Conservation (phyloP, 2,888 invertebrate species). For the Megamerina dolium region DNA sequence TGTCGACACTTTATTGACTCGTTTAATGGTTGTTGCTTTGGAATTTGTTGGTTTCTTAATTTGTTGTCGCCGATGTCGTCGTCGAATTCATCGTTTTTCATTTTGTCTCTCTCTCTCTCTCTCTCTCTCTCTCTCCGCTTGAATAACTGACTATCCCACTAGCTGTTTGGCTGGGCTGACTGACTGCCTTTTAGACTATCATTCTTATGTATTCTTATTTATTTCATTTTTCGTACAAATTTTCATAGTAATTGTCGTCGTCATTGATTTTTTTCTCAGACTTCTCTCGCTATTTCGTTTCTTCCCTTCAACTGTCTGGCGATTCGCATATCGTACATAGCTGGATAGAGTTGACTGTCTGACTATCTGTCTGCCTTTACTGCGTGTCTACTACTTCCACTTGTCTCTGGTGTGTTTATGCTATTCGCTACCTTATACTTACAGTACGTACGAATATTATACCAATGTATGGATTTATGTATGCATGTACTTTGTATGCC, state of each 20-base stretch:
- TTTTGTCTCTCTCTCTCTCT: background rate
- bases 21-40: constrained; percentile 43
- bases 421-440: too few relatives aligned
- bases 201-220: too few relatives aligned
- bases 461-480: background rate
- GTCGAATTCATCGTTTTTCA: background rate
- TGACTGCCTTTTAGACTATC: too few relatives aligned
- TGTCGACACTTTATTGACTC: constrained; percentile 43
- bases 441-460: too few relatives aligned
- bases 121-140: background rate
- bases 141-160: too few relatives aligned
- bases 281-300: too few relatives aligned
- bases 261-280: too few relatives aligned
- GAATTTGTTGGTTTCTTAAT: constrained; percentile 43
- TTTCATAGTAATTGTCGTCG: too few relatives aligned
- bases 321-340: background rate
- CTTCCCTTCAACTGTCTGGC: too few relatives aligned
- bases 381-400: background rate
- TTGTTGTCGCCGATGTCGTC: constrained; percentile 22
- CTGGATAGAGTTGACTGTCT: background rate
- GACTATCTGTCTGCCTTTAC: constrained; percentile 1
- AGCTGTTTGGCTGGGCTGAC: too few relatives aligned
- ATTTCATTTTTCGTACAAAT: too few relatives aligned
- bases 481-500: background rate
- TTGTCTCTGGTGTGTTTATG: background rate